Base-by-base conservation (phyloP, 37 sponge, comb jelly and placozoan genomes). In the Dysidea cf. avara region DNA sequence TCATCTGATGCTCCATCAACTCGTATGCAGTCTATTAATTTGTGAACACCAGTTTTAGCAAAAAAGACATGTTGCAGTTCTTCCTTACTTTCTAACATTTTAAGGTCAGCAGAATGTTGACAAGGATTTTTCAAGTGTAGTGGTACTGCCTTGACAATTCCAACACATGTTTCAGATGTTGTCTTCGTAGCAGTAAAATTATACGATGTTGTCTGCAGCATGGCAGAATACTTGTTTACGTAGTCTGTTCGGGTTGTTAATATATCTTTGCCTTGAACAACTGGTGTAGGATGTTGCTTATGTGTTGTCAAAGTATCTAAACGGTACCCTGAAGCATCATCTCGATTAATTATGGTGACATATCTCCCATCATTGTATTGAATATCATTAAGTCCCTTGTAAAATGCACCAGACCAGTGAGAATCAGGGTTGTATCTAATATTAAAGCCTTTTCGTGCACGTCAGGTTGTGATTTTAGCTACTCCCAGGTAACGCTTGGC, bases 401-500 rank as follows among this genome's bases (percentile, higher is more conserved):
- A 75, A 26, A 77, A 33, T 3, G 78, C 78, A 35, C 43, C 66
- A 38, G 29, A 32, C 78, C 78, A 77, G 33, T 77, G 78, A 13
- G 17, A 38, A 43, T 76, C 77, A 1, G 77, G 77, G 56, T 76
- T 76, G 56, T 65, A 76, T 26, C 28, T 76, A 12, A 76, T 54
- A 22, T 52, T 14, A 26, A 76, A 76, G 9, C 77, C 66, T 53
- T 76, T 76, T 32, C 66, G 65, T 52, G 77, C 77, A 0, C 77
- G 54, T 53, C 66, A 5, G 3, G 56, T 64, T 6, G 77, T 76
- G 4, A 76, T 43, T 26, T 37, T 9, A 2, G 77, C 77, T 24
- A 46, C 32, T 2, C 75, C 75, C 22, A 31, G 34, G 64, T 74
- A 74, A 2, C 64, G 14, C 50, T 60, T 43, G 2, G 77, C 54